A percentile compares a stretch with the other conserved stretches of the same genome.
Conservation (phyloP, 2,113 vertebrate species). For the Lepisosteus oculatus region DNA sequence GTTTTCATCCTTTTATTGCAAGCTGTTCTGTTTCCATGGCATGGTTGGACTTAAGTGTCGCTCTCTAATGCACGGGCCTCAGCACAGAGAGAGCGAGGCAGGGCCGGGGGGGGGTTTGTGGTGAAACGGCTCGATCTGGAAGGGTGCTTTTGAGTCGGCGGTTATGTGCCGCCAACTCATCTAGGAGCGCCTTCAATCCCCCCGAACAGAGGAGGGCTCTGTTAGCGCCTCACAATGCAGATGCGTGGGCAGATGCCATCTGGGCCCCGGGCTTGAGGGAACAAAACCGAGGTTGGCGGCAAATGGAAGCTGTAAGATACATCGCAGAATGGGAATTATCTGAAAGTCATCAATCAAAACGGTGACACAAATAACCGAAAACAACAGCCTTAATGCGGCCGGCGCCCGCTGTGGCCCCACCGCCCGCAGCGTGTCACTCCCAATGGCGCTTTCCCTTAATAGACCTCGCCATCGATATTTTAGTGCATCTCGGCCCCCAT, state of each 20-base stretch:
- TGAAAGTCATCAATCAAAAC: slow-evolving; percentile 87
- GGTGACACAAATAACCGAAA: slow-evolving; percentile 72
- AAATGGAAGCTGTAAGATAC: slow-evolving; percentile 68
- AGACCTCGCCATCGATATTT: slow-evolving; percentile 48
- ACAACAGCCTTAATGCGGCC: slow-evolving; percentile 65
- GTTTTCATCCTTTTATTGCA: no score
- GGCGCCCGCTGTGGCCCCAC: slow-evolving; percentile 55
- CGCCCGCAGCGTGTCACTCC: slow-evolving; percentile 61
- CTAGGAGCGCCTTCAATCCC: slow-evolving; percentile 35
- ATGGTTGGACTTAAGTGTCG: slow-evolving; percentile 10
- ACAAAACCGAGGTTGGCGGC: slow-evolving; percentile 67
- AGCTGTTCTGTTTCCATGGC: no score
- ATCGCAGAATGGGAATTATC: slow-evolving; percentile 77
- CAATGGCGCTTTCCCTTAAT: slow-evolving; percentile 66
- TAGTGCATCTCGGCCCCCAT: slow-evolving; percentile 43
- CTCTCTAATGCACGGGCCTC: slow-evolving; percentile 33
- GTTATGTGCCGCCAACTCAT: slow-evolving; percentile 59
- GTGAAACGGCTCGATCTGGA: slow-evolving; percentile 36
- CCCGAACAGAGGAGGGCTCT: slow-evolving; percentile 60
- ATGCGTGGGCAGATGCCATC: slow-evolving; percentile 91
- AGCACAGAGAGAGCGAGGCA: slow-evolving; percentile 20
- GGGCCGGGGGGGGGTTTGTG: slow-evolving; percentile 10
- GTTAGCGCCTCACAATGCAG: slow-evolving; percentile 77
- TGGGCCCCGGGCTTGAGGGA: slow-evolving; percentile 60
- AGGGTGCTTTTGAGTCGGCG: slow-evolving; percentile 49